A percentile compares a stretch with the other conserved stretches of the same genome.
Evolutionary conservation across 2,888 invertebrate species (phyloP).

Genomic region (Phania funesta): DNA sequence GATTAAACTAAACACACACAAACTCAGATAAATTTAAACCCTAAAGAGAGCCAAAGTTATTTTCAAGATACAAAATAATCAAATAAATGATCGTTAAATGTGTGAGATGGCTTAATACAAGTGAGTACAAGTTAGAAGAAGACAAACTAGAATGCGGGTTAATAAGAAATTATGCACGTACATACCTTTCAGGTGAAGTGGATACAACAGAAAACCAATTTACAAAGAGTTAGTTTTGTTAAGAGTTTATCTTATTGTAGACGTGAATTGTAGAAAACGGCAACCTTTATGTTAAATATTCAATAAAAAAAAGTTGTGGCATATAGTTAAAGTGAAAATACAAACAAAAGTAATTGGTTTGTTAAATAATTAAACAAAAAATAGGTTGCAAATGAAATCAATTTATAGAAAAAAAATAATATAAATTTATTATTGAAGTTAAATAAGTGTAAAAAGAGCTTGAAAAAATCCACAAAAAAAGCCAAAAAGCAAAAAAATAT

Average conservation of each 20-base stretch:
- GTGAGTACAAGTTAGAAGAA: slow-evolving; percentile 38
- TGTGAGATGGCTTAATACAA: not conserved
- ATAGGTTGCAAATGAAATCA: not conserved
- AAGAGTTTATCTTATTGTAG: slow-evolving; percentile 35
- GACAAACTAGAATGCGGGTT: slow-evolving; percentile 2
- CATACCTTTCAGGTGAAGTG: slow-evolving; percentile 20
- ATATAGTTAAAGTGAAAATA: not conserved
- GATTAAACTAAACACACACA: not conserved
- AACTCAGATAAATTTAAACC: not conserved
- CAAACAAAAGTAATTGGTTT: not conserved
- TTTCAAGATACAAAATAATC: not conserved
- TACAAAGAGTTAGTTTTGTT: slow-evolving; percentile 45
- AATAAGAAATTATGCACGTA: slow-evolving; percentile 26
- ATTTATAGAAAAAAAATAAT: not conserved
- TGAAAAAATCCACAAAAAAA: not conserved
- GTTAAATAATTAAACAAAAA: not conserved
- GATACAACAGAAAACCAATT: not conserved
- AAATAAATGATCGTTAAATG: slow-evolving; percentile 51
- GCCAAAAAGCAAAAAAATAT: not conserved
- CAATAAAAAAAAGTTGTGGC: slow-evolving; percentile 9
- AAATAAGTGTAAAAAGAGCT: not conserved
- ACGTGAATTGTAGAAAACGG: slow-evolving; percentile 15
- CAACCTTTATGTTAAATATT: not conserved
- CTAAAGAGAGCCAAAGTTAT: slow-evolving; percentile 4
- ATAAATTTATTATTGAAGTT: not conserved